Conservation (phyloP, 23 tunicate genomes). For the Aplidium turbinatum region DNA sequence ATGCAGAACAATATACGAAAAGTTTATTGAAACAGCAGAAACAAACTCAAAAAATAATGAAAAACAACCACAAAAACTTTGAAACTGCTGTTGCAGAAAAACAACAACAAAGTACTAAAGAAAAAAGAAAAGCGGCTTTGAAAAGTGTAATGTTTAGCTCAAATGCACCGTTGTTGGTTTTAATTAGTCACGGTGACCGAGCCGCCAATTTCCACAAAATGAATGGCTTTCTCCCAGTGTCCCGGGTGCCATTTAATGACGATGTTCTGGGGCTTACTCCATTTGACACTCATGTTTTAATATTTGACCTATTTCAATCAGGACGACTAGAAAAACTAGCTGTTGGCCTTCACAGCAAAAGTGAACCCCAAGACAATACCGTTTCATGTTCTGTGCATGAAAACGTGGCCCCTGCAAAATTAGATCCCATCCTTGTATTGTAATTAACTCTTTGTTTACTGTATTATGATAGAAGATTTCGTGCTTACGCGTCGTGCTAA, state of each 20-base stretch:
- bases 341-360: not conserved
- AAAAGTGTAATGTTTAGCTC: not conserved
- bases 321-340: slow-evolving; percentile 2
- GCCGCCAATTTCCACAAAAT: slow-evolving; percentile 30
- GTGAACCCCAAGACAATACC: too few relatives aligned
- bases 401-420: too few relatives aligned
- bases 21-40: not conserved
- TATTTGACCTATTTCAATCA: slow-evolving; percentile 1
- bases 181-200: slow-evolving; percentile 29
- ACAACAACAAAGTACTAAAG: not conserved
- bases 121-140: too few relatives aligned
- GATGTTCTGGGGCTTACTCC: slow-evolving; percentile 13
- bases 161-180: slow-evolving; percentile 19
- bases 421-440: too few relatives aligned
- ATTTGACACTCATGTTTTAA: slow-evolving; percentile 5
- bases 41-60: not conserved
- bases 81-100: not conserved
- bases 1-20: not conserved
- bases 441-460: too few relatives aligned
- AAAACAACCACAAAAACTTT: not conserved
- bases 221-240: slow-evolving; percentile 21
- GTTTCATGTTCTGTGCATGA: too few relatives aligned
- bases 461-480: too few relatives aligned
- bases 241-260: slow-evolving; percentile 7
- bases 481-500: too few relatives aligned